Conservation (phyloP, 2,113 vertebrate genomes). For the Sisor rabdophorus region DNA sequence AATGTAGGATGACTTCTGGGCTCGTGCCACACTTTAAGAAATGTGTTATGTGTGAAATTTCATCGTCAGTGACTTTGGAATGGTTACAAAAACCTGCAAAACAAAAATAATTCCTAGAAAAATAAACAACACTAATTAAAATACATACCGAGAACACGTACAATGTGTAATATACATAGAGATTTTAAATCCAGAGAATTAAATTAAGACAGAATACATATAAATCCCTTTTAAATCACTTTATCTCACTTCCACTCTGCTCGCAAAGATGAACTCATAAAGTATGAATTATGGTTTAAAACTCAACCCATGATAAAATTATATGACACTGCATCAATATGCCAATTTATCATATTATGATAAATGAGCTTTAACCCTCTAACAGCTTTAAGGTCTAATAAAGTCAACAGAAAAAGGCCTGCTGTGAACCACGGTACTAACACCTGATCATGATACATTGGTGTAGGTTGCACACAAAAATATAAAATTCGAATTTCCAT, state of each 20-base stretch:
- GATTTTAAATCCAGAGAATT: background rate
- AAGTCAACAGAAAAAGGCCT: background rate
- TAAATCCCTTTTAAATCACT: background rate
- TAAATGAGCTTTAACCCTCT: slow-evolving; percentile 16
- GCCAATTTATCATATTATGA: slow-evolving; percentile 24
- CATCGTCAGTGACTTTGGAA: background rate
- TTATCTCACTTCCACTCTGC: background rate
- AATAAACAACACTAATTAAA: background rate
- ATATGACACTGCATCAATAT: slow-evolving; percentile 23
- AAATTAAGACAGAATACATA: background rate
- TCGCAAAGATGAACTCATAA: slow-evolving; percentile 12
- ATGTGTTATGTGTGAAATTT: background rate
- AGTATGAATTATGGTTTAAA: slow-evolving; percentile 14
- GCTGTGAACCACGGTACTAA: background rate
- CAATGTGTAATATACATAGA: too few relatives aligned
- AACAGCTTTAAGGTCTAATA: slow-evolving; percentile 1
- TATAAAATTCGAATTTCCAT: background rate
- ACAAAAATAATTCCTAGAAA: background rate
- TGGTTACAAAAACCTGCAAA: background rate
- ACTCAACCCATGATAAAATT: slow-evolving; percentile 19
- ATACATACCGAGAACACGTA: background rate
- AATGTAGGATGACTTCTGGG: too few relatives aligned
- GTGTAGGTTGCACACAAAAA: background rate
- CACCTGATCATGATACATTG: background rate
- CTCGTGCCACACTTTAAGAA: background rate